Conservation (phyloP, 2,113 vertebrate species). For the Chaetura pelagica region DNA sequence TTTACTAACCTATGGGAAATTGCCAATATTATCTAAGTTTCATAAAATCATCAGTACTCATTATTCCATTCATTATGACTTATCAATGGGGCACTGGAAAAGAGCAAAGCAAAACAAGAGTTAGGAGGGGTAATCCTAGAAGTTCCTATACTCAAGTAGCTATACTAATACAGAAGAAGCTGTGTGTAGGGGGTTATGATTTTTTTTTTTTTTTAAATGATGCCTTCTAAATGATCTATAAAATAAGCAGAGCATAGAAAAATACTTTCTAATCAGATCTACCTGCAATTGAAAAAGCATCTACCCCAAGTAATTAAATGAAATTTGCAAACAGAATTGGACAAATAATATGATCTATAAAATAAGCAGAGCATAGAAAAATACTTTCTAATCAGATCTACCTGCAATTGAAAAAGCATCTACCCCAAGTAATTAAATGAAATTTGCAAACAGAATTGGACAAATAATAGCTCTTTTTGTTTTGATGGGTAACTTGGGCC, state of each 20-base stretch:
- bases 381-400: not conserved
- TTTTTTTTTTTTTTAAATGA: not conserved
- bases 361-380: not conserved
- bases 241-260: not conserved
- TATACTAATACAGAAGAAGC: not conserved
- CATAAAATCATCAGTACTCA: not conserved
- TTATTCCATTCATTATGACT: not conserved
- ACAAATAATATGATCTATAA: not conserved
- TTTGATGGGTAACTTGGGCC: not conserved
- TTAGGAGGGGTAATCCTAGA: not conserved
- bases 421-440: not conserved
- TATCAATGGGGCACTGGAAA: not conserved
- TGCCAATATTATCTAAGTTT: not conserved
- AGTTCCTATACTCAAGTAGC: not conserved
- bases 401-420: not conserved
- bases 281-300: not conserved
- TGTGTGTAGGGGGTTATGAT: too few relatives aligned
- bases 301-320: not conserved
- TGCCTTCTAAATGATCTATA: not conserved
- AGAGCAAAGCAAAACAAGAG: not conserved
- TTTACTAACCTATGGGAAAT: not conserved
- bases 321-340: not conserved
- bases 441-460: not conserved
- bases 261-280: not conserved
- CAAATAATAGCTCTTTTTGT: not conserved